phyloP scores from a whole-genome alignment of 2,113 vertebrate species.

The Catagonus wagneri region DNA sequence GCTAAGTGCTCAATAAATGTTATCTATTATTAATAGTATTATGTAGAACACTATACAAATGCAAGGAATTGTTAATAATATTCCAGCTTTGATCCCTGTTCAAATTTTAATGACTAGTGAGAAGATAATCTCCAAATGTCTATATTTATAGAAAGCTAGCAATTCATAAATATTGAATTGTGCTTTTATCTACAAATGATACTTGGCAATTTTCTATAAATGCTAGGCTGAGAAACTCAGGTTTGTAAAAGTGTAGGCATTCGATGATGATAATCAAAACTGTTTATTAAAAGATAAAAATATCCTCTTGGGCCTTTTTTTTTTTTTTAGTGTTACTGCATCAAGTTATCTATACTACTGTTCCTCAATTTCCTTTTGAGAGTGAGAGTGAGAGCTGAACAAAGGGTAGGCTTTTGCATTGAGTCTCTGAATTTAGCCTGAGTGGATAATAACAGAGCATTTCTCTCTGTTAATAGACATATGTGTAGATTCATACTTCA shows the following conservation, averaged over 20 bases:
- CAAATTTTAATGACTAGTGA: conserved; percentile 79
- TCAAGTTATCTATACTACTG: neutral
- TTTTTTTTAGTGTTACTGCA: neutral
- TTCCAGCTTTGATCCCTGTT: conserved; percentile 77
- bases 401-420: conserved; percentile 14
- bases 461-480: neutral
- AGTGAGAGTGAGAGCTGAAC: neutral
- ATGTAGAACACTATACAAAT: conserved; percentile 72
- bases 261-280: conserved; percentile 60
- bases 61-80: conserved; percentile 71
- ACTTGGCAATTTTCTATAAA: conserved; percentile 70
- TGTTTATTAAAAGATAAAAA: conserved; percentile 65
- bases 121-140: conserved; percentile 65
- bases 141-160: conserved; percentile 79
- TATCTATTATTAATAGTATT: conserved; percentile 76
- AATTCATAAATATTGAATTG: conserved; percentile 80
- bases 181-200: conserved; percentile 74
- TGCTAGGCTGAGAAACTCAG: conserved; percentile 31
- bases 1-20: conserved; percentile 69
- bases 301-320: conserved; percentile 13
- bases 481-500: neutral
- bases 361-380: neutral
- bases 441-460: neutral
- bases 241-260: conserved; percentile 64
- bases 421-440: conserved; percentile 1